These are phyloP conservation scores for Listronotus oregonensis DNA, from an alignment of 1,140 invertebrate genomes.

Conservation along the genomic window DNA sequence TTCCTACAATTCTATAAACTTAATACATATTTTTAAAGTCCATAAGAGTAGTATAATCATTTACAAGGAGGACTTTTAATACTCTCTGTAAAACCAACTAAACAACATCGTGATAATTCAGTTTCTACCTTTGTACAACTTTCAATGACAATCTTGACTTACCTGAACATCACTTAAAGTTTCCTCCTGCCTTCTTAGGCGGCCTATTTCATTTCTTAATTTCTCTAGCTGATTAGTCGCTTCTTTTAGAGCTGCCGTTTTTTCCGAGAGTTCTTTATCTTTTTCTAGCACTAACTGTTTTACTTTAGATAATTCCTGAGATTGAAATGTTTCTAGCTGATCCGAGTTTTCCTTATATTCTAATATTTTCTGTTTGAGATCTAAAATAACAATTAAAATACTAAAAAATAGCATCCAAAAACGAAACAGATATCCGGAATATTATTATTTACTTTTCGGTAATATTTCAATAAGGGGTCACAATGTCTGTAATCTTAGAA, in stretches of 20 bases:
- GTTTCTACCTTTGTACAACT: too few relatives aligned
- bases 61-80: too few relatives aligned
- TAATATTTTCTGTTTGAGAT: constrained; percentile 65
- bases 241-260: constrained; percentile 60
- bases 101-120: too few relatives aligned
- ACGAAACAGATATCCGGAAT: too few relatives aligned
- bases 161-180: constrained; percentile 69
- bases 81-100: too few relatives aligned
- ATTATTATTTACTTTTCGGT: too few relatives aligned
- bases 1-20: too few relatives aligned
- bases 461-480: too few relatives aligned
- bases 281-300: constrained; percentile 65
- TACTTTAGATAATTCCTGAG: constrained; percentile 77
- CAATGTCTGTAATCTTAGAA: too few relatives aligned
- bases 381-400: constrained; percentile 55
- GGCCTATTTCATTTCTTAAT: constrained; percentile 64
- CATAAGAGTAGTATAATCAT: too few relatives aligned
- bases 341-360: constrained; percentile 74
- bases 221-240: constrained; percentile 63
- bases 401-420: too few relatives aligned
- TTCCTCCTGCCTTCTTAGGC: constrained; percentile 67
- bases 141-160: constrained; percentile 39
- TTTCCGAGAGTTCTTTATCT: constrained; percentile 57
- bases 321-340: constrained; percentile 74
- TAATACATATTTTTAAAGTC: too few relatives aligned